These are phyloP conservation scores for Sphaerophoria taeniata DNA, from an alignment of 2,888 invertebrate genomes.

Conservation along the genomic window DNA sequence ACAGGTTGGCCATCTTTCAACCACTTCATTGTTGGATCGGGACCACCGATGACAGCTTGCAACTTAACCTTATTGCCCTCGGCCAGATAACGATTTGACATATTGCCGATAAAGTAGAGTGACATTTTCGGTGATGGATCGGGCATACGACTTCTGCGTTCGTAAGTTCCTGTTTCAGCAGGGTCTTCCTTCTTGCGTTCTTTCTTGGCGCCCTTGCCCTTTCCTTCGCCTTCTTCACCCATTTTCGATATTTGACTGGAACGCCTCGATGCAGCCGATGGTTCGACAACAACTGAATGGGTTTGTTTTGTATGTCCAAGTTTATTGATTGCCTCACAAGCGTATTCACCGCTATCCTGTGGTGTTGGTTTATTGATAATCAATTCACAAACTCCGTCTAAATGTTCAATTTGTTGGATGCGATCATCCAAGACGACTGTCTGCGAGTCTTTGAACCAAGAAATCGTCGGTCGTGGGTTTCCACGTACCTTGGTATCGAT, in stretches of 20 bases:
- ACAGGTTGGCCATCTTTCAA: constrained; percentile 86
- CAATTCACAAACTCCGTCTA: constrained; percentile 90
- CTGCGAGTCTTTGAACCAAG: constrained; percentile 89
- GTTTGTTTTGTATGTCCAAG: constrained; percentile 89
- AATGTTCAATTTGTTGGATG: constrained; percentile 87
- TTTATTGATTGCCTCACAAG: constrained; percentile 87
- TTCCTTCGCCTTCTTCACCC: constrained; percentile 76
- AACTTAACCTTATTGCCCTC: constrained; percentile 90
- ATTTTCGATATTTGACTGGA: constrained; percentile 78
- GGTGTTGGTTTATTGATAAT: constrained; percentile 87
- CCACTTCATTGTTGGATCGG: constrained; percentile 90
- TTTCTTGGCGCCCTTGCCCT: constrained; percentile 76
- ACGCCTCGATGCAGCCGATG: constrained; percentile 80
- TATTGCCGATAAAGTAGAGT: constrained; percentile 81
- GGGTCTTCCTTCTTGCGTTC: constrained; percentile 77
- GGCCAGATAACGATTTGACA: constrained; percentile 81
- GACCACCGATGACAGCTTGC: constrained; percentile 90
- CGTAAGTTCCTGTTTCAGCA: constrained; percentile 83
- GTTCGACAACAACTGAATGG: constrained; percentile 85
- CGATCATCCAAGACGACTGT: constrained; percentile 85
- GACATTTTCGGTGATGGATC: constrained; percentile 83
- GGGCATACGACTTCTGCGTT: constrained; percentile 83
- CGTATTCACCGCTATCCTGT: constrained; percentile 84
- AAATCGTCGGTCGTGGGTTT: constrained; percentile 88
- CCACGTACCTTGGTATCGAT: constrained; percentile 92